Conservation (phyloP, 2,888 invertebrate species). For the Chydorus sphaericus region DNA sequence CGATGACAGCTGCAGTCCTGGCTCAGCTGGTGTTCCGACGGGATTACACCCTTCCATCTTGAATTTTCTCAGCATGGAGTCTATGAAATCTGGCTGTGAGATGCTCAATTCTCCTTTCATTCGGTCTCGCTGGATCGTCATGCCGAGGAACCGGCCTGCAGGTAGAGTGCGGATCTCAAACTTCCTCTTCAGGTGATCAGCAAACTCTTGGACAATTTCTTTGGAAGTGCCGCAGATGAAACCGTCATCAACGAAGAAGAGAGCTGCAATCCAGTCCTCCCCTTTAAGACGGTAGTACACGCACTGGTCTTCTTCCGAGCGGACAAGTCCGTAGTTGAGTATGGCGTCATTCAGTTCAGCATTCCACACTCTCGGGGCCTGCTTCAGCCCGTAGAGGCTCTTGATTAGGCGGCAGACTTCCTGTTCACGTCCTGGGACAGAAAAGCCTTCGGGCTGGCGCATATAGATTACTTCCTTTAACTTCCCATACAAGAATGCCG, state of each 20-base stretch:
- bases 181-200: not conserved
- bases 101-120: not conserved
- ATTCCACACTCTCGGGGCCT: not conserved
- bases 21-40: not conserved
- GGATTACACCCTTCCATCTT: not conserved
- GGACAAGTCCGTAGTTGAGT: not conserved
- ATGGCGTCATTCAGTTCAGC: not conserved
- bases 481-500: not conserved
- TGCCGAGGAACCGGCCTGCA: not conserved
- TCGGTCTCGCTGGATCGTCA: not conserved
- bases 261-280: not conserved
- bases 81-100: not conserved
- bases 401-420: constrained; percentile 8
- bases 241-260: not conserved
- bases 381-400: not conserved
- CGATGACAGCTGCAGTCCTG: not conserved
- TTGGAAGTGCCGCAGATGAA: not conserved
- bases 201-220: not conserved
- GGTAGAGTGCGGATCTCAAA: not conserved
- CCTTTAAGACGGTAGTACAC: not conserved
- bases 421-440: constrained; percentile 7
- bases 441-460: not conserved
- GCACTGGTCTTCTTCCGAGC: not conserved
- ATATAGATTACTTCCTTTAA: constrained; percentile 1
- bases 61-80: not conserved